Evolutionary conservation across 2,113 vertebrate genomes (phyloP).

Genomic region (Sorex fumeus): DNA sequence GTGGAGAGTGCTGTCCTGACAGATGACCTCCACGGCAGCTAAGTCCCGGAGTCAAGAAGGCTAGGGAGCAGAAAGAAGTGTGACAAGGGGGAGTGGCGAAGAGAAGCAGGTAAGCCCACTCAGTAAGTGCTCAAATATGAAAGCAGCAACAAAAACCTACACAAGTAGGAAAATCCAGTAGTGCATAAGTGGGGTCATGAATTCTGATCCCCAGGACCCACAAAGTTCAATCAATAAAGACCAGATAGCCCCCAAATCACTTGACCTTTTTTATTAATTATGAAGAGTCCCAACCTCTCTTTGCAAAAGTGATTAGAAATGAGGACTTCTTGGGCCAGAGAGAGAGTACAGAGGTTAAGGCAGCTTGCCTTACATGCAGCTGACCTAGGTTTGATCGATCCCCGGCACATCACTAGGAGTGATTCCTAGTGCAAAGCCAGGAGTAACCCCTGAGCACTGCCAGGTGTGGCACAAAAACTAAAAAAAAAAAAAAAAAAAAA

Average conservation of each 20-base stretch:
- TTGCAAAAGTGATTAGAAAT: constrained; percentile 36
- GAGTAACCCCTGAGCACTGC: no score
- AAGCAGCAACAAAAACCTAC: constrained; percentile 12
- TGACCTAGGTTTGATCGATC: no score
- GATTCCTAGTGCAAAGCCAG: no score
- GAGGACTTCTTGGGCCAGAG: no score
- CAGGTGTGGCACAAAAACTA: no score
- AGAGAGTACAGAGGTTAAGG: no score
- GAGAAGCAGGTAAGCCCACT: not conserved
- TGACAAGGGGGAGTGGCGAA: not conserved
- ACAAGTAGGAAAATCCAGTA: constrained; percentile 32
- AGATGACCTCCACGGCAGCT: constrained; percentile 11
- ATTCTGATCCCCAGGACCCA: no score
- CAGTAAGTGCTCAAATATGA: not conserved
- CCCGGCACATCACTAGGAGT: no score
- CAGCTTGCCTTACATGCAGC: no score
- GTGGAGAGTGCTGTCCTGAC: constrained; percentile 15
- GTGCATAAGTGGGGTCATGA: no score
- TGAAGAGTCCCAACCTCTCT: constrained; percentile 24
- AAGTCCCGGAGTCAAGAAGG: constrained; percentile 30
- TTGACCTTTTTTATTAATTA: constrained; percentile 51
- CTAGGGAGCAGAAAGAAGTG: constrained; percentile 28
- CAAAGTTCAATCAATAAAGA: constrained; percentile 5
- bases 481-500: no score
- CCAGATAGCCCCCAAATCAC: constrained; percentile 30